Evolutionary conservation across 2,888 invertebrate genomes (phyloP), one percentile per base, ranked within the genome.

Genomic region (Formica aserva): DNA sequence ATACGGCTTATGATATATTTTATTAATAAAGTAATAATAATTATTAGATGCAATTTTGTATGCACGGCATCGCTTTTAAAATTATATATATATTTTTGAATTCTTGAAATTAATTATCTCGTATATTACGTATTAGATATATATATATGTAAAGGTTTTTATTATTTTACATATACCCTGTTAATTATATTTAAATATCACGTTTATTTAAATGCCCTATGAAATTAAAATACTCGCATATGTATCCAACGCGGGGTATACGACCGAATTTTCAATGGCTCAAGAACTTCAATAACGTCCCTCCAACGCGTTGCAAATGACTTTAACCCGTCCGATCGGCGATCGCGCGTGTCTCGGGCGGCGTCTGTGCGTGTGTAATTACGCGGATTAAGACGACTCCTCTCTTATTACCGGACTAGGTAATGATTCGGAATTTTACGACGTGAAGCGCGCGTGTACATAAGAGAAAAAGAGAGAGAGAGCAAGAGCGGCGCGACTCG

Each of bases 391-490:
- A 78, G 35, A 32, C 41, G 71, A 52, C 22, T 71, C 9, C 11
- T 67, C 57, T 78, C 72, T 78, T 72, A 72, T 78, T 60, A 71
- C 11, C 60, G 41, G 45, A 45, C 72, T 60, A 72, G 45, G 57
- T 32, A 78, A 60, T 69, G 60, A 78, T 32, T 13, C 29, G 29
- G 0, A n/a, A 35, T 60, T 78, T 78, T 78, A 78, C 32, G 72
- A 78, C 45, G 32, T 11, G 29, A 65, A 52, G 26, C 26, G 41
- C 66, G 26, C 66, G 18, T 35, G 52, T 35, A 26, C n/a, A n/a
- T 52, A 65, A 9, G 6, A 57, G 38, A 62, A 11, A 71, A 15
- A 26, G 38, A 55, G 8, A 55, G 22, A 45, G 26, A 60, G 60
- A 71, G 35, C 26, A 38, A 55, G 6, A 55, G 22, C 78, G 57